A percentile compares a stretch with the other conserved stretches of the same genome.
These are phyloP conservation scores for Dromaius novaehollandiae DNA, from an alignment of 2,113 vertebrate genomes.

Conservation along the genomic window DNA sequence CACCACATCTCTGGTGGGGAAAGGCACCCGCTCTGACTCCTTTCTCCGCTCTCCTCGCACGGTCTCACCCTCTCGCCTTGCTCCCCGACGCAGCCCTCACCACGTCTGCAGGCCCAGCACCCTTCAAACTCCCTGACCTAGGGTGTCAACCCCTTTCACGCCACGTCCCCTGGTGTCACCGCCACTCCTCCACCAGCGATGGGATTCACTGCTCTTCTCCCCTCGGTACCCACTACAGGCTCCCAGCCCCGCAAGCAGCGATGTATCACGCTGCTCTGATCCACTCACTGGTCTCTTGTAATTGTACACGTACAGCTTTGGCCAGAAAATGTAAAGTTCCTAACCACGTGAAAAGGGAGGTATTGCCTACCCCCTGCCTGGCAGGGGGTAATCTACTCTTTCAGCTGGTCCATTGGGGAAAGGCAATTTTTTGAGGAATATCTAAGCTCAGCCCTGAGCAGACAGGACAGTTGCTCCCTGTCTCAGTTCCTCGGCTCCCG, in stretches of 20 bases:
- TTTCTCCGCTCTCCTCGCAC: too few species aligned
- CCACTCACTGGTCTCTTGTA: background rate
- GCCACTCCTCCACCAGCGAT: too few species aligned
- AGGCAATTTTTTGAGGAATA: background rate
- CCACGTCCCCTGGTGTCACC: too few species aligned
- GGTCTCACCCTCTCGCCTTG: too few species aligned
- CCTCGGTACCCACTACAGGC: rapidly evolving
- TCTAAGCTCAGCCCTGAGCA: background rate
- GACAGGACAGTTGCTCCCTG: background rate
- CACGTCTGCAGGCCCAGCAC: too few species aligned
- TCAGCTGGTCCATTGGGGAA: background rate
- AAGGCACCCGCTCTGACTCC: too few species aligned
- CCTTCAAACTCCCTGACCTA: too few species aligned
- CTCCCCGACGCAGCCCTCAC: too few species aligned
- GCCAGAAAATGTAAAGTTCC: background rate
- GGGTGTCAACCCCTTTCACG: too few species aligned
- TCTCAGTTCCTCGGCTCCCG: background rate
- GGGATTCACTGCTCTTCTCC: background rate
- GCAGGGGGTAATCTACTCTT: background rate
- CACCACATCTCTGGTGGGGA: too few species aligned
- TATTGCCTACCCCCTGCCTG: background rate
- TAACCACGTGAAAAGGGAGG: rapidly evolving
- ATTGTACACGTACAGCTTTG: background rate
- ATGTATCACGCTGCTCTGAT: background rate
- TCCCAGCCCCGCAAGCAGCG: background rate